phyloP scores from a whole-genome alignment of 2,888 invertebrate genomes.

The Zeuzera pyrina region DNA sequence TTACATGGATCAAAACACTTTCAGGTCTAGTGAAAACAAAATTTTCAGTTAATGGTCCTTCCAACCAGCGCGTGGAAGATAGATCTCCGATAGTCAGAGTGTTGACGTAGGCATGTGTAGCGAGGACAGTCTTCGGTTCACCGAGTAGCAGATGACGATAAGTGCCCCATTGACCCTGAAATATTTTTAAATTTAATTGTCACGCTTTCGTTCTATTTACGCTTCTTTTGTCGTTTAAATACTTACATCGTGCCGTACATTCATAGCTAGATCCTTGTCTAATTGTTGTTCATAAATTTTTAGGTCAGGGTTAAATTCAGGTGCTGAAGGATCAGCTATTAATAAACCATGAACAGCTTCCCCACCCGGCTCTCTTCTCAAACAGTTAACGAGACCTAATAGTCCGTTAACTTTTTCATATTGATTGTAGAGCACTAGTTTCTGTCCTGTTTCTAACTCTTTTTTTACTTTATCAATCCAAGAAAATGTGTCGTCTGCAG shows the following conservation, averaged over 20 bases:
- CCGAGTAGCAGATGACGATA: conserved; percentile 85
- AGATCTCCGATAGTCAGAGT: conserved; percentile 87
- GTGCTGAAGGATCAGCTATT: conserved; percentile 76
- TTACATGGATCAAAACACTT: conserved; percentile 45
- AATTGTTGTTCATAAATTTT: conserved; percentile 78
- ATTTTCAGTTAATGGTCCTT: conserved; percentile 71
- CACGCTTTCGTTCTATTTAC: too few relatives aligned
- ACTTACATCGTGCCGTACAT: conserved; percentile 78
- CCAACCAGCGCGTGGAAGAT: conserved; percentile 80
- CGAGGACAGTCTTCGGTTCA: conserved; percentile 49
- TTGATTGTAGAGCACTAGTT: conserved; percentile 78
- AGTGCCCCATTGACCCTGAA: conserved; percentile 79
- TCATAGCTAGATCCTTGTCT: conserved; percentile 83
- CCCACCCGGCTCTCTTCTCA: conserved; percentile 86
- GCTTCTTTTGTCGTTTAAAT: too few relatives aligned
- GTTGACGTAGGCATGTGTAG: conserved; percentile 84
- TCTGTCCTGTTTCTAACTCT: conserved; percentile 50
- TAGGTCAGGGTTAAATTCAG: conserved; percentile 75
- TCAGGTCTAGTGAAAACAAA: conserved; percentile 35
- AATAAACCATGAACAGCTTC: conserved; percentile 75
- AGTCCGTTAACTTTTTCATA: conserved; percentile 83
- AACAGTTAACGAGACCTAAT: conserved; percentile 89
- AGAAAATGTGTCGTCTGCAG: conserved; percentile 45
- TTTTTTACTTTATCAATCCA: conserved; percentile 71
- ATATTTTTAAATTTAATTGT: conserved; percentile 19